phyloP scores from a whole-genome alignment of 92 coral and sea anemone species.

The Umimayanthus chanpuru region DNA sequence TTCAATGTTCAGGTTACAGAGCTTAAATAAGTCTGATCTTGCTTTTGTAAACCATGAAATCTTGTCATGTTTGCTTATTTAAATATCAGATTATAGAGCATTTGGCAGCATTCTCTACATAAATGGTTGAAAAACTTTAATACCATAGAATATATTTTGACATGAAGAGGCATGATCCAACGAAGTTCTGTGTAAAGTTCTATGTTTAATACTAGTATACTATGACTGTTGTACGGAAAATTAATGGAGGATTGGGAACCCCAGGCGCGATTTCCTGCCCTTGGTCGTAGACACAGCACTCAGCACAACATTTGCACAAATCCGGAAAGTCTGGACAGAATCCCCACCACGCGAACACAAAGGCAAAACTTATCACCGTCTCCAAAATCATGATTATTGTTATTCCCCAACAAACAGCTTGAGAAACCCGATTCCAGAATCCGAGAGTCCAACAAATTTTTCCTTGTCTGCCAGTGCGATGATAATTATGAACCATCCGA shows the following conservation, averaged over 20 bases:
- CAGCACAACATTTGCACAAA: slow-evolving; percentile 15
- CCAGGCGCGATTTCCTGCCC: slow-evolving; percentile 1
- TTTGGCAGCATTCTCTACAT: too few relatives aligned
- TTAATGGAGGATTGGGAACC: not conserved
- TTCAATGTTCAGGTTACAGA: too few relatives aligned
- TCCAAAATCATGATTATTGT: slow-evolving; percentile 30
- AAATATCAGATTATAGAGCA: too few relatives aligned
- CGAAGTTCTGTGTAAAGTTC: too few relatives aligned
- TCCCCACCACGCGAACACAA: slow-evolving; percentile 12
- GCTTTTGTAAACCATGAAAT: too few relatives aligned
- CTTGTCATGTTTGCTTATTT: too few relatives aligned
- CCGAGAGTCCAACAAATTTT: slow-evolving; percentile 7
- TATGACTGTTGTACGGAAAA: not conserved
- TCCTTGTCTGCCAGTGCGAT: not conserved
- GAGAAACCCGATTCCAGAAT: slow-evolving; percentile 25
- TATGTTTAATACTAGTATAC: too few relatives aligned
- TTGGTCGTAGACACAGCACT: slow-evolving; percentile 10
- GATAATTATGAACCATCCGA: slow-evolving; percentile 1
- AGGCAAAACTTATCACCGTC: not conserved
- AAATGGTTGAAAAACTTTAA: too few relatives aligned
- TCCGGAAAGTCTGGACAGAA: not conserved
- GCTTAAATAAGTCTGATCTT: too few relatives aligned
- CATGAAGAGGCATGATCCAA: too few relatives aligned
- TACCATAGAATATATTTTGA: too few relatives aligned
- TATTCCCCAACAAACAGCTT: not conserved